Evolutionary conservation across 2,888 invertebrate genomes (phyloP).

Genomic region (Candidula unifasciata): DNA sequence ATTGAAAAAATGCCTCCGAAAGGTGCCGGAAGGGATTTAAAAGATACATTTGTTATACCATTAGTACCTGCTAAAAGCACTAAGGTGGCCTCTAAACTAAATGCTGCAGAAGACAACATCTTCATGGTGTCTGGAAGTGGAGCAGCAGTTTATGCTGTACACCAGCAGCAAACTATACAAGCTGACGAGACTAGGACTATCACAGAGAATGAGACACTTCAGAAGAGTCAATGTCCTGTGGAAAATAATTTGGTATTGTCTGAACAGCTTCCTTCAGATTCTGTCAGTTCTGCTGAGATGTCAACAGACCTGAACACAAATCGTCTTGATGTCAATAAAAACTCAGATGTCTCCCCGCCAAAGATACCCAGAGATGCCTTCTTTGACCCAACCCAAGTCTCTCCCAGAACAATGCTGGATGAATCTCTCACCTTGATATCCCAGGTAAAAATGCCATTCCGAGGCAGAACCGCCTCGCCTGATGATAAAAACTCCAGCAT

Average conservation of each 20-base stretch:
- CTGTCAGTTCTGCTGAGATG: neutral
- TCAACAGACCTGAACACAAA: neutral
- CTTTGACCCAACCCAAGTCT: constrained; percentile 30
- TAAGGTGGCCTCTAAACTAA: neutral
- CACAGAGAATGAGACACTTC: neutral
- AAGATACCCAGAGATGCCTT: neutral
- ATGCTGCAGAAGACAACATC: neutral
- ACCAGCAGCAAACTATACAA: neutral
- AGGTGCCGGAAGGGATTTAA: neutral
- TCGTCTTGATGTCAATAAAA: neutral
- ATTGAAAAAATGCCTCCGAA: neutral
- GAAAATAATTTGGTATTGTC: neutral
- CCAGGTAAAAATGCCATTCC: constrained; percentile 21
- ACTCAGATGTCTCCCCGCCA: neutral
- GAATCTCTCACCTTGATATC: constrained; percentile 50
- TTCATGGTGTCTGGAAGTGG: neutral
- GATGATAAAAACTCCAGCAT: constrained; percentile 31
- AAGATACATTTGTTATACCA: constrained; percentile 40
- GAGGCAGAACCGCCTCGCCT: constrained; percentile 14
- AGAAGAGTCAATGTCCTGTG: no score
- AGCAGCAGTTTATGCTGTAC: neutral
- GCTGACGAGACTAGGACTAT: constrained; percentile 21
- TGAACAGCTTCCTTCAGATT: neutral
- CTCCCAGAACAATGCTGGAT: constrained; percentile 56
- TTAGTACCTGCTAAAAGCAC: neutral